Base-by-base conservation (phyloP, 1,140 invertebrate species). In the Cydia fagiglandana region DNA sequence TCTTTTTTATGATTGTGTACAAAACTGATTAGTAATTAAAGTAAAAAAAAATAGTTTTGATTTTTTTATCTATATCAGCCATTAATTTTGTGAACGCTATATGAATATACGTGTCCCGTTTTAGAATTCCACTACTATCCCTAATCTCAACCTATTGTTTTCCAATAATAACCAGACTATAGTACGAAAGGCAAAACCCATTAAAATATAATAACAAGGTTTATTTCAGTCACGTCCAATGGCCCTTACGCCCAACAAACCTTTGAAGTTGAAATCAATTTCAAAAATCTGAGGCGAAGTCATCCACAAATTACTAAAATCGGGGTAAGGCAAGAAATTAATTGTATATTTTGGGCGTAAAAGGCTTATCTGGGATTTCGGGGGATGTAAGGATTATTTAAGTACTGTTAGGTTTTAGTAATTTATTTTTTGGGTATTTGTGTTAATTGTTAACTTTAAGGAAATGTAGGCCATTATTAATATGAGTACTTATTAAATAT, bases 231-330 rank as follows among this genome's bases (percentile, higher is more conserved):
- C 56, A 61, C 56, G 20, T 56, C 53, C 53, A 17, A 13, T 53
- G 56, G n/a, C 24, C 64, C 15, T 66, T 30, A 64, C 12, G 24
- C 0, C 2, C 10, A 2, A 13, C 34, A 70, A 45, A 41, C 30
- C 66, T 66, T 38, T 66, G 66, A 70, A 17, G 66, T 45, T 70
- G 4, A 70, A 70, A 38, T 38, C 34, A 70, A 70, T 70, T 70
- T 38, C 66, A 70, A 70, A 70, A 66, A 66, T 66, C 30, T 38
- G 30, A 9, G 38, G 5, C n/a, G 5, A 70, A 41, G 7, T 70
- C 66, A 17, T 38, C 64, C 30, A 45, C 66, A 70, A 45, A 70
- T 70, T 70, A 70, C 34, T 41, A 10, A 70, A 41, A 41, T 41
- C 2, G 66, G 66, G 66, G 5, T 45, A 9, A 70, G 34, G 38